A percentile compares a stretch with the other conserved stretches of the same genome.
Evolutionary conservation across 2,113 vertebrate genomes (phyloP).

Genomic region (Alaudala cheleensis): DNA sequence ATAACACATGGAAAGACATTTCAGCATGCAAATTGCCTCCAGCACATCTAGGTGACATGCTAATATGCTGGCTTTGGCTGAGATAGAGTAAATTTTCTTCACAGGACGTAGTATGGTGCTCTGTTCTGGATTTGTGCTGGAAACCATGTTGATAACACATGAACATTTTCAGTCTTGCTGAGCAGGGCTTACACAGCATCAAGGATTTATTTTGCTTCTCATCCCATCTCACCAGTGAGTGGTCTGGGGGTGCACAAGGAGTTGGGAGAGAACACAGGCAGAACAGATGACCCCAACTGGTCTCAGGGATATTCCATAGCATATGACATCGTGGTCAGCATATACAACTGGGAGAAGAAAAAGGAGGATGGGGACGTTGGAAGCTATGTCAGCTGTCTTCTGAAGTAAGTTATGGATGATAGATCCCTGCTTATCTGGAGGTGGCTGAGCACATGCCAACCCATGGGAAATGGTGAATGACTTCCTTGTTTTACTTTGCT

Average conservation of each 20-base stretch:
- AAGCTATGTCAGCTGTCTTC: neutral
- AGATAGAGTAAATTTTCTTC: neutral
- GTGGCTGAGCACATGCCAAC: neutral
- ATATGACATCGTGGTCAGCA: neutral
- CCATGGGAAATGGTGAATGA: neutral
- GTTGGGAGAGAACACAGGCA: neutral
- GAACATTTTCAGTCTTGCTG: neutral
- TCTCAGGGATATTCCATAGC: neutral
- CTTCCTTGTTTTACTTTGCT: neutral
- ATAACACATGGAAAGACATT: neutral
- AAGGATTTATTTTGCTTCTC: neutral
- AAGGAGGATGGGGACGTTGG: neutral
- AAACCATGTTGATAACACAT: neutral
- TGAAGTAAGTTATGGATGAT: accelerated
- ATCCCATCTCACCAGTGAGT: neutral
- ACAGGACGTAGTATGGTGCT: neutral
- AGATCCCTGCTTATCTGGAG: neutral
- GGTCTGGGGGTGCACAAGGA: neutral
- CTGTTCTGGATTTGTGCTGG: neutral
- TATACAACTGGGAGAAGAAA: neutral
- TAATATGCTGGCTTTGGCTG: neutral
- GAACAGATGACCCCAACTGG: neutral
- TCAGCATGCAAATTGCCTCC: neutral
- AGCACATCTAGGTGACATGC: neutral
- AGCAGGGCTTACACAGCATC: neutral